Base-by-base conservation (phyloP, 2,888 invertebrate species). In the Napeogenes sylphis region DNA sequence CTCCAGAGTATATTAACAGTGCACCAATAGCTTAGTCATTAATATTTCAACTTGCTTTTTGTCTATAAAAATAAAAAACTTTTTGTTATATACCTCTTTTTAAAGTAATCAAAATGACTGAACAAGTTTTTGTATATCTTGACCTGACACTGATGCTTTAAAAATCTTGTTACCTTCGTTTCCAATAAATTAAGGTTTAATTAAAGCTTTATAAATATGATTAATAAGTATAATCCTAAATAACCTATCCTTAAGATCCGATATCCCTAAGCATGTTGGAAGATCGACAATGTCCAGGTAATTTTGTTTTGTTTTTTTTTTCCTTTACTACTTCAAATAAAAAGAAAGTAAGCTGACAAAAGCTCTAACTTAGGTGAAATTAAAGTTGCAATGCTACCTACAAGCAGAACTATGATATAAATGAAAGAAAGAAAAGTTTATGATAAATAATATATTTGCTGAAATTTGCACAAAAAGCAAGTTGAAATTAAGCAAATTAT, bases 251-350 rank as follows among this genome's bases (percentile, higher is more conserved):
- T 67, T 65, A 61, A 65, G 69, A 75, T 84, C 83, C 83, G 59
- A 72, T 72, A 72, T 81, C 83, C 83, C 73, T 74, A 79, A 83
- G 88, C 87, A 88, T 88, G 87, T 83, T 80, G 84, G 87, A 85
- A 85, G 87, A 85, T 80, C 88, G 76, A 78, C 86, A 77, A 70
- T 75, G 70, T 63, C 70, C 81, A 88, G 89, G 89, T 89, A 89
- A 86, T 82, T 80, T 84, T 80, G 80, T 78, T 73, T 77, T 78
- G 74, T 75, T 76, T 77, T 82, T 77, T 82, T 79, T 72, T 72
- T 77, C 78, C 75, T 72, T 58, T 47, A 14, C 4, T 12, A 51
- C 30, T 21, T 51, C 12, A 30, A 21, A 51, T 30, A 30, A 30
- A 30, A 21, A 4, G 6, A 30, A 21, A 10, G 6, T 8, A 51